These are phyloP conservation scores for Drosophila recens DNA, from an alignment of 2,888 invertebrate species.

Conservation along the genomic window DNA sequence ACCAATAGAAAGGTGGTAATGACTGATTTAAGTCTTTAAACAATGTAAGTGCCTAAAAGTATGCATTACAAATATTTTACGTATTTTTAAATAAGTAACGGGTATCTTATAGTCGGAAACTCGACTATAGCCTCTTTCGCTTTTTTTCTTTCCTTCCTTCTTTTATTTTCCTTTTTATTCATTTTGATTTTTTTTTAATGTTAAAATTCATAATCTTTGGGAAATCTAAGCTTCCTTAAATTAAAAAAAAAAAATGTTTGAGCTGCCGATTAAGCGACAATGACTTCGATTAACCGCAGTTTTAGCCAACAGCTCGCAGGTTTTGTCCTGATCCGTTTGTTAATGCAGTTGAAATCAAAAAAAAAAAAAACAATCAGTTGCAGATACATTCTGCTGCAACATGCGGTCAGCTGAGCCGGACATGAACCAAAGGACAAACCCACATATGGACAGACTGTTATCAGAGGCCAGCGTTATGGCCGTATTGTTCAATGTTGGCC, in stretches of 20 bases:
- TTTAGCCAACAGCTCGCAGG: neutral
- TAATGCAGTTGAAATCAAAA: conserved; percentile 30
- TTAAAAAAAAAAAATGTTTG: neutral
- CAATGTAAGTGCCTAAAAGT: too few relatives aligned
- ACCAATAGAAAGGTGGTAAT: too few relatives aligned
- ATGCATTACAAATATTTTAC: too few relatives aligned
- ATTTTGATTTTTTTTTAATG: too few relatives aligned
- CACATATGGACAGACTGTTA: conserved; percentile 22
- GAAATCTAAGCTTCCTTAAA: too few relatives aligned
- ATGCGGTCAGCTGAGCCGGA: conserved; percentile 59
- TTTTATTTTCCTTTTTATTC: too few relatives aligned
- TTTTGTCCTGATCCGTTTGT: conserved; percentile 12
- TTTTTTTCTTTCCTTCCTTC: too few relatives aligned
- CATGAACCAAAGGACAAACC: conserved; percentile 6
- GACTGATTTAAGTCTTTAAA: too few relatives aligned
- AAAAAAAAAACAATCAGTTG: conserved; percentile 41
- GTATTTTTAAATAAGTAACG: too few relatives aligned
- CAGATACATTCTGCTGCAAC: conserved; percentile 44
- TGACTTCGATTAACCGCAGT: conserved; percentile 7
- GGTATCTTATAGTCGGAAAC: too few relatives aligned
- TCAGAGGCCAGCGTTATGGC: conserved; percentile 26
- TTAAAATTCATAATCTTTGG: too few relatives aligned
- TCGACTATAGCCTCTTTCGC: too few relatives aligned
- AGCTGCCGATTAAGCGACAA: neutral
- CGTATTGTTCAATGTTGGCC: conserved; percentile 48